phyloP scores from a whole-genome alignment of 2,888 invertebrate species.

The Oegoconia quadripuncta region DNA sequence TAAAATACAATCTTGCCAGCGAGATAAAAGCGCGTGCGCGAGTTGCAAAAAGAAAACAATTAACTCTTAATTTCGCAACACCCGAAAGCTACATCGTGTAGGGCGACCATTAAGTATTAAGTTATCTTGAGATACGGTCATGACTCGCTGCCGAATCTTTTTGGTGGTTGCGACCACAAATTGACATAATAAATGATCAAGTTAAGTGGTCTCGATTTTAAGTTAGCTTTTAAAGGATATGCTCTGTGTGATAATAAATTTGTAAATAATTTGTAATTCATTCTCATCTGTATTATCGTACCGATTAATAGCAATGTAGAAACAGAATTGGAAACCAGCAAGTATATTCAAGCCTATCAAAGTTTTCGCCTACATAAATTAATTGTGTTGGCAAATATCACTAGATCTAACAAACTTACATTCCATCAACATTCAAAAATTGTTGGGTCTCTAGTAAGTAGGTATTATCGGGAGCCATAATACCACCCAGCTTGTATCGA shows the following conservation, averaged over 20 bases:
- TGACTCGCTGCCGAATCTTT: conserved; percentile 25
- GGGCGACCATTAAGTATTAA: conserved; percentile 45
- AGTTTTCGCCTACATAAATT: no score
- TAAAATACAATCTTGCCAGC: conserved; percentile 39
- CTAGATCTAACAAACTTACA: conserved; percentile 14
- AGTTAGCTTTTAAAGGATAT: conserved; percentile 14
- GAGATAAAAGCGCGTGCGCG: conserved; percentile 40
- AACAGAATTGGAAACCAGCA: no score
- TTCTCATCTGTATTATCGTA: no score
- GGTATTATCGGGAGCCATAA: conserved; percentile 46
- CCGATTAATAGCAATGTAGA: no score
- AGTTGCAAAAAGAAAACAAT: conserved; percentile 44
- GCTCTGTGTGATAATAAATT: no score
- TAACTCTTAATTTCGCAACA: conserved; percentile 54
- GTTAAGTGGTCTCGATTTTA: conserved; percentile 28
- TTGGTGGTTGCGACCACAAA: conserved; percentile 26
- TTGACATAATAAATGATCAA: conserved; percentile 34
- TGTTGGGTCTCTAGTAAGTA: conserved; percentile 27
- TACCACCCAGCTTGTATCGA: conserved; percentile 59
- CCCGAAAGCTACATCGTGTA: conserved; percentile 44
- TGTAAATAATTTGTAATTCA: no score
- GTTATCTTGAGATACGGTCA: conserved; percentile 42
- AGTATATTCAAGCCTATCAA: no score
- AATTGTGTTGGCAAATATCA: no score
- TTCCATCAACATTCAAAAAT: conserved; percentile 26